Evolutionary conservation across 2,113 vertebrate species (phyloP), one percentile per base, ranked within the genome.

Genomic region (Ailuropoda melanoleuca): DNA sequence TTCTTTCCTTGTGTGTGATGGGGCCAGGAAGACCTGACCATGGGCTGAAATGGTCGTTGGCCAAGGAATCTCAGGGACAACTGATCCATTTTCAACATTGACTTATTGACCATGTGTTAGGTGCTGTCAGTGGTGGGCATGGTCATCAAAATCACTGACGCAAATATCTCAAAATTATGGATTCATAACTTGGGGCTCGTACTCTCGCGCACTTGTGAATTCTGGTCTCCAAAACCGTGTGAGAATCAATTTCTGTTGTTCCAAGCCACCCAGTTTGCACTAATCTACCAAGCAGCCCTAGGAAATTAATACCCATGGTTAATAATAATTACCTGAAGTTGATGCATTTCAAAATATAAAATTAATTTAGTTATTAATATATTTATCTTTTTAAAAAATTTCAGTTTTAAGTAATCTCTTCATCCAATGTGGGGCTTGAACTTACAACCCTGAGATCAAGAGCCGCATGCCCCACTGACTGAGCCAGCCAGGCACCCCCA

Each of bases 1-100:
- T 93, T 55, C 95, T 92, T 88, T 92, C 78, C 86, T 87, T 87
- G 21, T 3, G 90, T 97, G 62, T 84, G 37, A 85, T 24, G 3
- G 3, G 48, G 46, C 93, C 95, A 72, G 78, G 5, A 81, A 74
- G 62, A 94, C 37, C 93, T 48, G 80, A 84, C n/a, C 75, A 6
- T 50, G 48, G 88, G 48, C 95, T 88, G 72, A 74, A 46, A 75
- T 10, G 12, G 26, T 24, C 72, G 15, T 1, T 55, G 81, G 60
- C 72, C 14, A 8, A 70, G 26, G 24, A 68, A 14, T 62, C 82
- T 31, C 43, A 53, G 37, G 53, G 14, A 31, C 4, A 34, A 48
- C 14, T 50, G 56, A 83, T 23, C 43, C 29, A 46, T 34, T 68
- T 94, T 86, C 53, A 43, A 3, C 21, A 48, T 68, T 43, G 80